Conservation (phyloP, 2,797 vertebrate species). For the Macroramphosus scolopax region DNA sequence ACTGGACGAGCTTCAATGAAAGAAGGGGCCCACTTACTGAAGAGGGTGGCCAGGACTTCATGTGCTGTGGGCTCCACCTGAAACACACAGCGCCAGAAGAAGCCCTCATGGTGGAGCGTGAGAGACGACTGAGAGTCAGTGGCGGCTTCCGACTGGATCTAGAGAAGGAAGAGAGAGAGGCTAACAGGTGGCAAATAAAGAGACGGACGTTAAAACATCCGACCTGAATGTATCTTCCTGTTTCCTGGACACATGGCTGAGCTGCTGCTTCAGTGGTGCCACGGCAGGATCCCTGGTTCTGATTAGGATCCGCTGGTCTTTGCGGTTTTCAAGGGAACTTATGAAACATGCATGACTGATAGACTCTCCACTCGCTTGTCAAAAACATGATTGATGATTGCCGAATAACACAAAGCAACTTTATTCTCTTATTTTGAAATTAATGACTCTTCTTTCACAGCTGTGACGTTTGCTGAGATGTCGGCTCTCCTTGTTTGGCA, state of each 20-base stretch:
- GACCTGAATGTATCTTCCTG: constrained; percentile 27
- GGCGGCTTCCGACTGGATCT: constrained; percentile 21
- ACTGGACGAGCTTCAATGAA: constrained; percentile 15
- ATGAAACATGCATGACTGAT: constrained; percentile 53
- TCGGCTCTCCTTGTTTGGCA: no score
- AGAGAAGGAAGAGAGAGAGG: constrained; percentile 11
- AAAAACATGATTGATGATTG: constrained; percentile 73
- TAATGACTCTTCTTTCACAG: no score
- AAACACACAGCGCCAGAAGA: constrained; percentile 87
- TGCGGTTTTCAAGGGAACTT: constrained; percentile 57
- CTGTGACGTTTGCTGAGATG: no score
- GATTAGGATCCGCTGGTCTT: constrained; percentile 56
- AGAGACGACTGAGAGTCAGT: constrained; percentile 28
- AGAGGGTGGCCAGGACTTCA: constrained; percentile 82
- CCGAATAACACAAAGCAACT: constrained; percentile 51
- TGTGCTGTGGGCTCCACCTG: constrained; percentile 73
- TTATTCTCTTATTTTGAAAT: no score
- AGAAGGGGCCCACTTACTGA: constrained; percentile 76
- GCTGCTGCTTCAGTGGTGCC: constrained; percentile 15
- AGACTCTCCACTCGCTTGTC: constrained; percentile 66
- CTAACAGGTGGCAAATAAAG: constrained; percentile 13
- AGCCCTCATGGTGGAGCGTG: constrained; percentile 85
- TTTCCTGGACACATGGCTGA: constrained; percentile 30
- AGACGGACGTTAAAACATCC: constrained; percentile 7
- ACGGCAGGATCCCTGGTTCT: constrained; percentile 57